Evolutionary conservation across 2,888 invertebrate genomes (phyloP), one percentile per base, ranked within the genome.

Genomic region (Idaea dimidiata): DNA sequence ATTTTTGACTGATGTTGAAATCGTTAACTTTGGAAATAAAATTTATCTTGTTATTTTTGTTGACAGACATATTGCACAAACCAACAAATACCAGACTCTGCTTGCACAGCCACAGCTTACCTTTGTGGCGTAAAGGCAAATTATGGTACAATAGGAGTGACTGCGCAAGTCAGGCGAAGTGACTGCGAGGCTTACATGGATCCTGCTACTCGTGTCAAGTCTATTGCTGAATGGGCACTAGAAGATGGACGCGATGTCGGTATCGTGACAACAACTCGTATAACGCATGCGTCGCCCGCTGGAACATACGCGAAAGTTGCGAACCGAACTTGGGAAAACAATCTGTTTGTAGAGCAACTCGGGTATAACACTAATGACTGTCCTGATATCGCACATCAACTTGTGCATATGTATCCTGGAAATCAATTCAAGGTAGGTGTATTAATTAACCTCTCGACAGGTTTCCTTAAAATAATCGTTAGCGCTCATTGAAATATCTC

Each of bases 201-300:
- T 18, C 14, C 33, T 57, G 33, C 57, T 31, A 53, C 33, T 18
- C 43, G 24, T 16, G 31, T 54, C 31, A 17, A 31, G 17, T 66
- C 62, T 33, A 62, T 62, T 61, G 57, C 60, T 58, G 61, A 63
- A 57, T 59, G 61, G 64, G 64, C 66, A 54, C 66, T 64, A 3
- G 64, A 57, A 7, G 66, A 57, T n/a, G 64, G 64, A 3, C 61
- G 63, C 16, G 63, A 62, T 57, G 63, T 58, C n/a, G 66, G 95
- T 6, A 78, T 95, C 4, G 96, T 97, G 6, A 97, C 97, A 0
- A 96, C 95, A 0, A 95, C 96, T 0, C 92, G 96, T 60, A 90
- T 97, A 0, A 97, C 97, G 0, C 96, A 97, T 81, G 97, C 96
- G 0, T 96, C 96, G 2, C 96, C 96, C 0, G 94, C 95, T 0